Percentiles rank a stretch among this genome's conserved stretches.
These are phyloP conservation scores for Patella depressa DNA, from an alignment of 2,888 invertebrate species.

Conservation along the genomic window DNA sequence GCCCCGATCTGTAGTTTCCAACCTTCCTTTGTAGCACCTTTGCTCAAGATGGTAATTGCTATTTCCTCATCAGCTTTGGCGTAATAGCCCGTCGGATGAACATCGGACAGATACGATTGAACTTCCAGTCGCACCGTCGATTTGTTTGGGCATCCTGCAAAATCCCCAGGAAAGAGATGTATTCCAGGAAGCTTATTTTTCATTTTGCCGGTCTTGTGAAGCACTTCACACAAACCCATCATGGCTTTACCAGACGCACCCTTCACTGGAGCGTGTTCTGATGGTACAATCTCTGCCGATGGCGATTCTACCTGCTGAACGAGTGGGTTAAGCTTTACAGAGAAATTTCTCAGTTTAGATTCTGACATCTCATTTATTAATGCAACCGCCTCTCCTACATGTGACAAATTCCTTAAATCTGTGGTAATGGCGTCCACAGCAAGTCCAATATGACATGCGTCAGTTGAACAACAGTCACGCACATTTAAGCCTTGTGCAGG, in stretches of 20 bases:
- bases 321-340: neutral
- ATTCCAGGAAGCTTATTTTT: neutral
- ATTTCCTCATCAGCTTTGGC: neutral
- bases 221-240: neutral
- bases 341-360: neutral
- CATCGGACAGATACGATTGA: neutral
- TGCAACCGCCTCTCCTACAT: neutral
- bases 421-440: neutral
- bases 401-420: neutral
- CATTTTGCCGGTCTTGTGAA: neutral
- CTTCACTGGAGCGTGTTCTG: neutral
- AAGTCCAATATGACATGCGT: neutral
- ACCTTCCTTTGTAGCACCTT: neutral
- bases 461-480: neutral
- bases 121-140: neutral
- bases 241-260: neutral
- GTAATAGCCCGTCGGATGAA: constrained; percentile 1
- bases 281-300: neutral
- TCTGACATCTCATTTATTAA: neutral
- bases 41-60: neutral
- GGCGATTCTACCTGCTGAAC: neutral
- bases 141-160: neutral
- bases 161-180: neutral
- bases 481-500: constrained; percentile 1
- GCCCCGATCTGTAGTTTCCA: neutral